Base-by-base conservation (phyloP, 2,888 invertebrate species). In the Cantharis nigra region DNA sequence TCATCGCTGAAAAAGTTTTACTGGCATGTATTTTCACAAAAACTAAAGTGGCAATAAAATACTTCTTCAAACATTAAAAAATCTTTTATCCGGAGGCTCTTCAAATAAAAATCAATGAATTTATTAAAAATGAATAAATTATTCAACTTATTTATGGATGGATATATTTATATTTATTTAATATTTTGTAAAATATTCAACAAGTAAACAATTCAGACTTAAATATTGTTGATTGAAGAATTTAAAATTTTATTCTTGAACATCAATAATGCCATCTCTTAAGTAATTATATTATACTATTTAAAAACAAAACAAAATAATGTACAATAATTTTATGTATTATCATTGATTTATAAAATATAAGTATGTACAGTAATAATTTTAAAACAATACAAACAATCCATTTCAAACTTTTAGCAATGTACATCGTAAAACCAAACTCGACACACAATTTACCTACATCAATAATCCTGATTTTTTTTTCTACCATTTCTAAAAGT, bases 401-500 rank as follows among this genome's bases (percentile, higher is more conserved):
- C 4, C 33, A 33, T 33, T 33, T 11, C 49, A 49, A 33, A 63
- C 20, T 63, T 72, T 11, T 11, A 65, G 23, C 64, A 14, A 13
- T 65, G 65, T 28, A 20, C 71, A 62, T 49, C 14, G 18, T 9
- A 20, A 67, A 67, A 67, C 3, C 3, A 20, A 67, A 67, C 18
- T 67, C 18, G n/a, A 10, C 20, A 67, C 20, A 71, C 16, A 71
- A 18, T 30, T 13, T 62, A 71, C 49, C 26, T 71, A 71, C 71
- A 62, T 62, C 49, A 20, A 30, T 33, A 20, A 18, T 71, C 62
- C 63, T 69, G 28, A 64, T n/a, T 64, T 14, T 70, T 49, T 30
- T 71, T 63, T 71, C 71, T 28, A 75, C 75, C 71, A 69, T 71
- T 26, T 75, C 67, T 33, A 75, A 71, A 18, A 75, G 71, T 10